Percentiles rank a stretch among this genome's conserved stretches.
phyloP scores from a whole-genome alignment of 2,113 vertebrate species.

The Tupaia tana region DNA sequence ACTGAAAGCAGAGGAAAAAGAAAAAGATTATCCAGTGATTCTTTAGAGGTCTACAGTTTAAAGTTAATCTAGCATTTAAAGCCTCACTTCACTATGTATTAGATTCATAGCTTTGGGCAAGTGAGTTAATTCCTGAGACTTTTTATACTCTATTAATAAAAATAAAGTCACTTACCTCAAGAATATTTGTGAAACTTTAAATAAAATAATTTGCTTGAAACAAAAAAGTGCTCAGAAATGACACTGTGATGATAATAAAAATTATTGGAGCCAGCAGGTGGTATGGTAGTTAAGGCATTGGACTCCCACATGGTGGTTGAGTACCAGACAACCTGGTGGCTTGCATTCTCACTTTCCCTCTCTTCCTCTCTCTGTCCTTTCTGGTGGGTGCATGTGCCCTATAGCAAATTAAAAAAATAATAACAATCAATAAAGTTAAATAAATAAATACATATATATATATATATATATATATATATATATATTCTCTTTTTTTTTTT shows the following conservation, averaged over 20 bases:
- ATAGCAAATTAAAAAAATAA: no score
- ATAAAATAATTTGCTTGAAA: background rate
- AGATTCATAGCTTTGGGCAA: background rate
- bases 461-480: no score
- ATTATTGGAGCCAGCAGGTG: no score
- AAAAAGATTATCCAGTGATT: background rate
- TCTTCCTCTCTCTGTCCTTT: no score
- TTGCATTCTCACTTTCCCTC: no score
- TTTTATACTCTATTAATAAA: background rate
- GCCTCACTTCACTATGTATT: background rate
- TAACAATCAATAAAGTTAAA: no score
- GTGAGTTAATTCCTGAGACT: background rate
- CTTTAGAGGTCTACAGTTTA: background rate
- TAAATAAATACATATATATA: no score
- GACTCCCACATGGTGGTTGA: no score
- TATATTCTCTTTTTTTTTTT: no score
- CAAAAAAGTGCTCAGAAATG: constrained; percentile 28
- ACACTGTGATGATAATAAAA: background rate
- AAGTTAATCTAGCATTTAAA: background rate
- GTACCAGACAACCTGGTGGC: no score
- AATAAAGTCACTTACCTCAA: constrained; percentile 2
- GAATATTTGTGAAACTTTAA: constrained; percentile 9
- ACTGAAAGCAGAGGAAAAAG: background rate
- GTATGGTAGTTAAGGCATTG: no score
- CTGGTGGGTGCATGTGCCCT: no score